Conservation (phyloP, 2,888 invertebrate species). For the Drosophila anceps region DNA sequence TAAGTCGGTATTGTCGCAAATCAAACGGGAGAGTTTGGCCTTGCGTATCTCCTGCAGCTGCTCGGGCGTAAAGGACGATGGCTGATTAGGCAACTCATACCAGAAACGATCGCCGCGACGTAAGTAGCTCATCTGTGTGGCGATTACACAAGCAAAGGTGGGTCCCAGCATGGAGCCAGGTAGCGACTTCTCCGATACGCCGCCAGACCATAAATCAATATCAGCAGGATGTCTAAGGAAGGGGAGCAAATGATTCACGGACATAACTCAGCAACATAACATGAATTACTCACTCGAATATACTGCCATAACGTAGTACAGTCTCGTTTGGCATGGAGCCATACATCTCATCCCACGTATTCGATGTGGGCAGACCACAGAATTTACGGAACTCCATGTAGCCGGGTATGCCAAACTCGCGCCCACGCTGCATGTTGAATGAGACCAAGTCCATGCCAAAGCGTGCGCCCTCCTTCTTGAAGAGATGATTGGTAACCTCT, state of each 20-base stretch:
- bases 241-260: not conserved
- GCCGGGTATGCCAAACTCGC: slow-evolving; percentile 95
- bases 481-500: slow-evolving; percentile 96
- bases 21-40: slow-evolving; percentile 91
- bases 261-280: fast-evolving
- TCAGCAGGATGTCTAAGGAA: slow-evolving; percentile 91
- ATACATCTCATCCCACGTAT: slow-evolving; percentile 91
- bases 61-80: slow-evolving; percentile 95
- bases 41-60: slow-evolving; percentile 94
- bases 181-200: slow-evolving; percentile 95
- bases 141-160: slow-evolving; percentile 97
- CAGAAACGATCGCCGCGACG: slow-evolving; percentile 97
- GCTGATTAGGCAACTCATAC: slow-evolving; percentile 96
- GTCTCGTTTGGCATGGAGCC: slow-evolving; percentile 96
- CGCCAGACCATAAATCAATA: slow-evolving; percentile 97
- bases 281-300: slow-evolving; percentile 90
- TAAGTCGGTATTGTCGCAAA: slow-evolving; percentile 96
- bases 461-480: slow-evolving; percentile 90
- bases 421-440: slow-evolving; percentile 96
- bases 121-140: slow-evolving; percentile 95
- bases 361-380: slow-evolving; percentile 93
- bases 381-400: slow-evolving; percentile 97
- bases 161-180: slow-evolving; percentile 97
- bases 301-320: slow-evolving; percentile 91
- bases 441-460: slow-evolving; percentile 96